Evolutionary conservation across 1,140 invertebrate genomes (phyloP), one percentile per base, ranked within the genome.

Genomic region (Lycorma delicatula): DNA sequence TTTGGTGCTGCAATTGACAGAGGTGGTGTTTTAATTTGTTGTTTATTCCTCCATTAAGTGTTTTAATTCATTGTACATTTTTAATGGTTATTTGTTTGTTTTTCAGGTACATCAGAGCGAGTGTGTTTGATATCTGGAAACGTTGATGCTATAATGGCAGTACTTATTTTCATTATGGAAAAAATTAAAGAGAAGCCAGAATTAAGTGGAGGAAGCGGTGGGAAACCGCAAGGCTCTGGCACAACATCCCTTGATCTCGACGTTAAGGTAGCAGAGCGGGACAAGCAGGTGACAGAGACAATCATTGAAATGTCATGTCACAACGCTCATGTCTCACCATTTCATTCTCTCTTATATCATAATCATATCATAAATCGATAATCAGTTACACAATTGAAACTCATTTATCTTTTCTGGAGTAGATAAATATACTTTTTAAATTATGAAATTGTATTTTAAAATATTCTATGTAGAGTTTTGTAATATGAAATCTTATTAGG

Each of bases 101-200:
- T 76, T 81, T 12, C 71, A 97, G 94, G 93, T 67, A 99, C 96
- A 62, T 90, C 90, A 63, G 96, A 98, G 74, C 80, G 96, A 60
- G 93, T 98, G 31, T 99, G 96, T 75, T 78, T 99, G 50, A 96
- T 99, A 67, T 96, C 93, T 34, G 96, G 96, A 50, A 89, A 84
- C 49, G 83, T 94, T 54, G 93, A 96, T 54, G 86, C 91, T 61
- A 94, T 97, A 64, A 87, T 95, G 82, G 81, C 85, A 62, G 93
- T 97, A 51, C 82, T 97, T 75, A 88, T 90, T 67, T 97, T 97
- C 71, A 96, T 98, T 63, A 93, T 94, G 86, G 93, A 97, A 68
- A 97, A 97, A 79, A 97, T 98, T 64, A 84, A 89, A 67, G 95
- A 98, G 73, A 98, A 97, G 72, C 93, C 95, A 44, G 96, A 98